phyloP scores from a whole-genome alignment of 2,113 vertebrate species.

The Sorex fumeus region DNA sequence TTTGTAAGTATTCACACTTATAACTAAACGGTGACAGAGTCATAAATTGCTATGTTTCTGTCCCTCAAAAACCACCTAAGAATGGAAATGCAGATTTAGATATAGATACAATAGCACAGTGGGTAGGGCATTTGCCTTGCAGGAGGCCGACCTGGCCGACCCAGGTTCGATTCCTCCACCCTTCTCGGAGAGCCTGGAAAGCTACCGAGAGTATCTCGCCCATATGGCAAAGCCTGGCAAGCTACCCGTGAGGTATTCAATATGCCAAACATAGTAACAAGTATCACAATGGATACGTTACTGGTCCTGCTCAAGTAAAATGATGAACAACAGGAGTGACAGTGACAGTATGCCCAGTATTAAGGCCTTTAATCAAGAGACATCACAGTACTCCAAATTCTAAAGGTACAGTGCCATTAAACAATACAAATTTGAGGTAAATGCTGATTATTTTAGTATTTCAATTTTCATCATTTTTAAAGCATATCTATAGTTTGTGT shows the following conservation, averaged over 20 bases:
- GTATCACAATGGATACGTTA: too few relatives aligned
- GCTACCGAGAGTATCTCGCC: too few relatives aligned
- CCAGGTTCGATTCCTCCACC: too few relatives aligned
- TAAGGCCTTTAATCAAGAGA: not conserved
- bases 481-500: not conserved
- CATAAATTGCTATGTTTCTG: not conserved
- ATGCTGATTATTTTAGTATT: not conserved
- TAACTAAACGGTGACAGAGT: not conserved
- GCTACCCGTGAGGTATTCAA: too few relatives aligned
- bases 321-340: too few relatives aligned
- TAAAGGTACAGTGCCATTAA: not conserved
- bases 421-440: not conserved
- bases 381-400: not conserved
- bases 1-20: not conserved
- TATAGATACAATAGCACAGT: not conserved
- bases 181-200: too few relatives aligned
- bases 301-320: too few relatives aligned
- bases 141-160: too few relatives aligned
- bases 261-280: too few relatives aligned
- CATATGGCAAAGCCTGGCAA: too few relatives aligned
- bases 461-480: not conserved
- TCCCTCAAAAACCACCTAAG: not conserved
- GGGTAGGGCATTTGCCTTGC: too few relatives aligned
- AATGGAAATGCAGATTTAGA: not conserved
- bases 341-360: too few relatives aligned